phyloP scores from a whole-genome alignment of 2,888 invertebrate genomes.

The Hofmannophila pseudospretella region DNA sequence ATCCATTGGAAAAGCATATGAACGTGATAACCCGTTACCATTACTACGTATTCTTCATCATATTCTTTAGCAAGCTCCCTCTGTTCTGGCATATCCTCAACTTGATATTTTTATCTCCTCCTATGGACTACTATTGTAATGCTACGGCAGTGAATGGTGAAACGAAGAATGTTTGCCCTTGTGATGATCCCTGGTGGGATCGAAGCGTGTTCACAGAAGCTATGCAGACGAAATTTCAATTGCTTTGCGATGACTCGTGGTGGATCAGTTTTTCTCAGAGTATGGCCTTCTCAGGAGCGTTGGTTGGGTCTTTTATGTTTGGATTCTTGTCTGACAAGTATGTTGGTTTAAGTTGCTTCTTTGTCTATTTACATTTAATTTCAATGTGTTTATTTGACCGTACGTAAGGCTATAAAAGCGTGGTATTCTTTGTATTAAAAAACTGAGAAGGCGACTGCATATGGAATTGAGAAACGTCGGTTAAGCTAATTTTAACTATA shows the following conservation, averaged over 20 bases:
- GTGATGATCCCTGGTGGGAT: slow-evolving; percentile 43
- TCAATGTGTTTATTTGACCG: too few species aligned
- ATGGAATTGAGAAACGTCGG: too few species aligned
- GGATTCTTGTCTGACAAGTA: slow-evolving; percentile 57
- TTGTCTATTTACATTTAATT: too few species aligned
- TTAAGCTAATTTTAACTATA: too few species aligned
- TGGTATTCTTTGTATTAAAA: too few species aligned
- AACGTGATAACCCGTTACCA: slow-evolving; percentile 40
- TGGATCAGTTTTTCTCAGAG: slow-evolving; percentile 49
- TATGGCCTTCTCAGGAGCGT: slow-evolving; percentile 42
- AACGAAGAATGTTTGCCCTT: slow-evolving; percentile 39
- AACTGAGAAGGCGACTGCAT: too few species aligned
- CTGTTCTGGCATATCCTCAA: slow-evolving; percentile 54
- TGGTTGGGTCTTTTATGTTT: slow-evolving; percentile 47
- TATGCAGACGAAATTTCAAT: slow-evolving; percentile 45
- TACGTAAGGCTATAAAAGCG: too few species aligned
- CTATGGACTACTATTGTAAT: slow-evolving; percentile 42
- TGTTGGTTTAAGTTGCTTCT: too few species aligned
- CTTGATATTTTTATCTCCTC: slow-evolving; percentile 51
- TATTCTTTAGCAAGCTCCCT: slow-evolving; percentile 45
- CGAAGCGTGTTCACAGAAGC: slow-evolving; percentile 45
- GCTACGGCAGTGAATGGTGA: slow-evolving; percentile 1
- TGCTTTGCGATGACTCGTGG: slow-evolving; percentile 45
- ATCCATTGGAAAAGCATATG: slow-evolving; percentile 52
- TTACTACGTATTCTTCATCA: slow-evolving; percentile 36